Evolutionary conservation across 2,888 invertebrate genomes (phyloP).

Genomic region (Acanthosepion lycidas): DNA sequence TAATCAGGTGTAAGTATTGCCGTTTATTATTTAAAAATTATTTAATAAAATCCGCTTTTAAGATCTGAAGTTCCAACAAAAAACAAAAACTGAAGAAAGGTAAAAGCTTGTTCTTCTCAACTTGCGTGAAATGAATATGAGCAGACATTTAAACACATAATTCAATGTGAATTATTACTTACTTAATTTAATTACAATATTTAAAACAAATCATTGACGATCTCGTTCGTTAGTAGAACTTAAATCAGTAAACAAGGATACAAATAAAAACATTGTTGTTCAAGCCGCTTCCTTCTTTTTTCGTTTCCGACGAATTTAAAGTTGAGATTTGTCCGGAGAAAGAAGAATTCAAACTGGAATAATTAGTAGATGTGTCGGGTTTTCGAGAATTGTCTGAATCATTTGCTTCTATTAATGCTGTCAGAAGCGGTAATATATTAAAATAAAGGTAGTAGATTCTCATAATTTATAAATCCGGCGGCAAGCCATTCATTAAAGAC

Average conservation of each 20-base stretch:
- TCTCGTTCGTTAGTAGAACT: too few relatives aligned
- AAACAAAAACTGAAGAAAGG: too few relatives aligned
- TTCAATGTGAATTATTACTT: too few relatives aligned
- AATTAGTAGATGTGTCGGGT: neutral
- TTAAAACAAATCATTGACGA: too few relatives aligned
- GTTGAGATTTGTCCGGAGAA: neutral
- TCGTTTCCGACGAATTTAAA: neutral
- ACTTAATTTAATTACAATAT: too few relatives aligned
- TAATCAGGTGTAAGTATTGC: too few relatives aligned
- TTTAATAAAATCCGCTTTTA: too few relatives aligned
- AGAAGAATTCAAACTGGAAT: neutral
- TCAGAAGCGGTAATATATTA: neutral
- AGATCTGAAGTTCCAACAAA: too few relatives aligned
- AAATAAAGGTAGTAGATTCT: neutral
- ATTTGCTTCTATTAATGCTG: neutral
- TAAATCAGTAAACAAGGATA: neutral
- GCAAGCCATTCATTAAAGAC: neutral
- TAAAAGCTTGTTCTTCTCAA: neutral
- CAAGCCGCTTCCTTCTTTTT: neutral
- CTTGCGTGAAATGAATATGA: too few relatives aligned
- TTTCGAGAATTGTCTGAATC: neutral
- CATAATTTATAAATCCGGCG: neutral
- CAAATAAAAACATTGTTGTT: slow-evolving; percentile 11
- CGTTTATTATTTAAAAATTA: too few relatives aligned
- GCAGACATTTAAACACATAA: too few relatives aligned